Conservation (phyloP, 53 echinoderm and acorn worm species). For the Zoroaster sp. region DNA sequence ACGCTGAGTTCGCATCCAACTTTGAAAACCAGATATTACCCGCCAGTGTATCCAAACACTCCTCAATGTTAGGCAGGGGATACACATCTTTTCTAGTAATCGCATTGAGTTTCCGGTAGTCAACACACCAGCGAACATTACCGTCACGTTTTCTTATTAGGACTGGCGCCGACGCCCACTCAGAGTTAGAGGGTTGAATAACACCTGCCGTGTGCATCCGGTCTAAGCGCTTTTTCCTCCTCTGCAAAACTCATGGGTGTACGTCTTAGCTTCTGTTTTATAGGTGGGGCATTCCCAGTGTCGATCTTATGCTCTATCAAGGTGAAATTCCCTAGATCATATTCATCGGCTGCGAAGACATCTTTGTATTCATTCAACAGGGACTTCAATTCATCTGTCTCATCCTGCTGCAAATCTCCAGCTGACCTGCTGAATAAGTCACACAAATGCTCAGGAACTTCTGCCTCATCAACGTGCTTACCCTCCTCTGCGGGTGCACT, state of each 20-base stretch:
- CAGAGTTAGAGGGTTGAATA: conserved; percentile 19
- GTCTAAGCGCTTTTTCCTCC: conserved; percentile 43
- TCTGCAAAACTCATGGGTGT: conserved; percentile 39
- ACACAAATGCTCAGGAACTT: conserved; percentile 26
- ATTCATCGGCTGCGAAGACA: conserved; percentile 46
- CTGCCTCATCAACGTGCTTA: not conserved
- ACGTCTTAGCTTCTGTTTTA: conserved; percentile 8
- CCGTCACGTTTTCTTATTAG: conserved; percentile 60
- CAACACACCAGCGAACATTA: conserved; percentile 66
- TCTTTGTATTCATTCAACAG: conserved; percentile 24
- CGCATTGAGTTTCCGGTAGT: conserved; percentile 61
- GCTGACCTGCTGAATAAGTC: conserved; percentile 1
- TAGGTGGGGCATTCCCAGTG: conserved; percentile 38
- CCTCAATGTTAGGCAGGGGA: too few relatives aligned
- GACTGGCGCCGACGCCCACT: conserved; percentile 56
- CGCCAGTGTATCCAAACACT: conserved; percentile 60
- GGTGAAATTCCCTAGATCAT: conserved; percentile 48
- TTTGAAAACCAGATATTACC: conserved; percentile 55
- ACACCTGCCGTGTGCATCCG: conserved; percentile 52
- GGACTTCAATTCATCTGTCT: not conserved
- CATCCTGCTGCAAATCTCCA: not conserved
- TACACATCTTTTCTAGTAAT: conserved; percentile 56
- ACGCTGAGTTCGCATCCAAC: conserved; percentile 48
- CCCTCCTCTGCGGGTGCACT: not conserved
- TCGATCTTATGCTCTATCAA: conserved; percentile 32